Conservation (phyloP, 2,888 invertebrate genomes). For the Dicyrtomina minuta region DNA sequence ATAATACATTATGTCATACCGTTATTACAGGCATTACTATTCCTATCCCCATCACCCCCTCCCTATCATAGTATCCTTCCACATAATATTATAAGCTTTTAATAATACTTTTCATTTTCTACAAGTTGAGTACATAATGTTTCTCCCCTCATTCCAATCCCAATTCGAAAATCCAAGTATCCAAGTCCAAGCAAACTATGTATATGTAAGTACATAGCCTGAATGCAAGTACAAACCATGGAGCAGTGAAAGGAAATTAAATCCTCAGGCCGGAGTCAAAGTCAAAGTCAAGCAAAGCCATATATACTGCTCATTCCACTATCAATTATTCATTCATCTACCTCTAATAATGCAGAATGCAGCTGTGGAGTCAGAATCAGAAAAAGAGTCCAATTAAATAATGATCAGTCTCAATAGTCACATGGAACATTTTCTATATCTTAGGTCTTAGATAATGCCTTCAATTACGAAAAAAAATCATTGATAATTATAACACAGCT, state of each 20-base stretch:
- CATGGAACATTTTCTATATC: background rate
- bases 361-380: too few relatives aligned
- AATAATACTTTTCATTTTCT: background rate
- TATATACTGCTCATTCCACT: slow-evolving; percentile 13
- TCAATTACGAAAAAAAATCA: too few relatives aligned
- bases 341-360: slow-evolving; percentile 1
- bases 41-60: background rate
- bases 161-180: background rate
- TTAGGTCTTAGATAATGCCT: too few relatives aligned
- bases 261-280: background rate
- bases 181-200: background rate
- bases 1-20: too few relatives aligned
- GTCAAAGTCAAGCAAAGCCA: too few relatives aligned
- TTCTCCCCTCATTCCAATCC: background rate
- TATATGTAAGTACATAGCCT: too few relatives aligned
- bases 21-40: background rate
- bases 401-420: slow-evolving; percentile 28
- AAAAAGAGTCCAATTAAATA: slow-evolving; percentile 24
- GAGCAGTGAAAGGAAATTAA: background rate
- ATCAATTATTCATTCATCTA: slow-evolving; percentile 28
- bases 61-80: background rate
- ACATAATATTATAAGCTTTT: background rate
- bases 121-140: too few relatives aligned
- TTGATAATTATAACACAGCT: too few relatives aligned
- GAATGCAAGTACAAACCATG: background rate